phyloP scores from a whole-genome alignment of 2,113 vertebrate genomes.

The Anhinga rufa region DNA sequence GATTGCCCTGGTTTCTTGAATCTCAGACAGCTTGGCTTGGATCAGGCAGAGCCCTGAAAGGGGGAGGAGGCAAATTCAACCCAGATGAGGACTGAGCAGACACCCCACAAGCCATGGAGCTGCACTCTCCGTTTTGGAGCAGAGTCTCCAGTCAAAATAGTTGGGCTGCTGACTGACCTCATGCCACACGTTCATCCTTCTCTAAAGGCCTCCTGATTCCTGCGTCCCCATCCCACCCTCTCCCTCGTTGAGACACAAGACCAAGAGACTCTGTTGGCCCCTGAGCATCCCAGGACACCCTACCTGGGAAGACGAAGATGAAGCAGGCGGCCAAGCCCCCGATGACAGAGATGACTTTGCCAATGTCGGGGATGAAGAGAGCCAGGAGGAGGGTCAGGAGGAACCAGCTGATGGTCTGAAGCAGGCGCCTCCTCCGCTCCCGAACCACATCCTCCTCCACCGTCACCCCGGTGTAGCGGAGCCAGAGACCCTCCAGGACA shows the following conservation, averaged over 20 bases:
- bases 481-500: constrained; percentile 93
- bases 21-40: constrained; percentile 91
- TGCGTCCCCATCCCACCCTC: neutral
- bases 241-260: neutral
- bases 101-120: neutral
- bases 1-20: constrained; percentile 78
- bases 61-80: neutral
- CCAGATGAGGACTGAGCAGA: neutral
- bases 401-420: constrained; percentile 91
- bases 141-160: neutral
- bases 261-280: neutral
- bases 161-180: neutral
- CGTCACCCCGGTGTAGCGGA: constrained; percentile 84
- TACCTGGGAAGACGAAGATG: constrained; percentile 96
- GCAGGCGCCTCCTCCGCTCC: constrained; percentile 81
- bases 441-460: constrained; percentile 88
- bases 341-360: constrained; percentile 92
- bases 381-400: constrained; percentile 87
- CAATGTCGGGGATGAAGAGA: constrained; percentile 95
- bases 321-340: constrained; percentile 96
- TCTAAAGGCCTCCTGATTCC: neutral
- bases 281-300: neutral
- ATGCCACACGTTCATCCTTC: neutral
- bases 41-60: constrained; percentile 87
- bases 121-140: neutral